Evolutionary conservation across 2,888 invertebrate genomes (phyloP), one percentile per base, ranked within the genome.

Genomic region (Tetranychus piercei): DNA sequence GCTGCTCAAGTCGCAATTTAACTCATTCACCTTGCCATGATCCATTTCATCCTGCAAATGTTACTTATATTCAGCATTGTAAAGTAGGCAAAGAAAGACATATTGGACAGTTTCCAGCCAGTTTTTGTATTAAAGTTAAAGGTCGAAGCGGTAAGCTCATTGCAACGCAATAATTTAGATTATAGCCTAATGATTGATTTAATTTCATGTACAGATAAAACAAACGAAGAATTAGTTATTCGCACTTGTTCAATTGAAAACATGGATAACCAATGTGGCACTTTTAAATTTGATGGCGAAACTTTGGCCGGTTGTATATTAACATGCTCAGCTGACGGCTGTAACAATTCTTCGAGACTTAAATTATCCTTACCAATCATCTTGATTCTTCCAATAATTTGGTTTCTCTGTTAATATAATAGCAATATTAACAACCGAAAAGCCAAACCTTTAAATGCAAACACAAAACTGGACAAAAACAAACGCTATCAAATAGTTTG

Each of bases 81-180:
- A 82, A 82, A 80, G 84, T 85, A 74, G 85, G 84, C 44, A 84
- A 83, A 79, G 80, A 83, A 74, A 82, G 82, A 6, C 82, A 84
- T 76, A 80, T 83, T 22, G 86, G 86, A 6, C 80, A 81, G 72
- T 86, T 85, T 79, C 85, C 85, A 0, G 85, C 85, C 64, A 83
- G 84, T 78, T 86, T 83, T 79, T 86, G 86, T 79, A 83, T 85
- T 74, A 86, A 86, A 81, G 82, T 86, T 71, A 84, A 82, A 74
- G 86, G 85, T 34, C 82, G 78, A 65, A 83, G 82, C 78, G 81
- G 85, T 84, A 80, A 81, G 81, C 78, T 71, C 3, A 15, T 15
- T 55, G 22, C 1, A 55, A 44, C 72, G 71, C 70, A 23, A 20
- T 22, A 73, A 15, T 71, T 71, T 43, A 11, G 55, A 74, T 72